Percentiles rank a stretch among this genome's conserved stretches.
Conservation (phyloP, 2,797 vertebrate species). For the Sternarchorhynchus goeldii region DNA sequence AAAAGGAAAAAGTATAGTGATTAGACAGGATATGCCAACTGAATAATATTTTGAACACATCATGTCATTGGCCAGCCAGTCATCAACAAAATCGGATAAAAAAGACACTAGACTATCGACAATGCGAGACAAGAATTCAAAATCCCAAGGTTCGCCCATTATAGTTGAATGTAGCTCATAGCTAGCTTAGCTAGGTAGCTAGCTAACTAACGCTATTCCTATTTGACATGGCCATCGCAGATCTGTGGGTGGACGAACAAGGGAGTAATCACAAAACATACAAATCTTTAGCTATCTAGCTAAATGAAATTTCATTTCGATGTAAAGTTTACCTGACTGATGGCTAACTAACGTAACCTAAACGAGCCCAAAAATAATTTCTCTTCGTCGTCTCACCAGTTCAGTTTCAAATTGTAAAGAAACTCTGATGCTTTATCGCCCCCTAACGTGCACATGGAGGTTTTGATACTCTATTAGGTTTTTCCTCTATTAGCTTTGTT, state of each 20-base stretch:
- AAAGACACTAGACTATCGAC: slow-evolving; percentile 80
- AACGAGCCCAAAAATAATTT: no score
- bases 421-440: neutral
- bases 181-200: no score
- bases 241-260: neutral
- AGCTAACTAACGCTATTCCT: no score
- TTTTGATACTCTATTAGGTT: no score
- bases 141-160: slow-evolving; percentile 81
- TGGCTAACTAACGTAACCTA: no score
- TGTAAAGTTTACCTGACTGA: no score
- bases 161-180: neutral
- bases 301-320: neutral
- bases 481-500: no score
- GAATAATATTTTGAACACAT: slow-evolving; percentile 87
- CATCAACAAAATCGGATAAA: slow-evolving; percentile 87
- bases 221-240: no score
- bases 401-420: neutral
- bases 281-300: neutral
- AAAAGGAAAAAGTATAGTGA: slow-evolving; percentile 91
- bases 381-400: neutral
- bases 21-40: slow-evolving; percentile 88
- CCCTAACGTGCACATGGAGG: neutral
- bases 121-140: slow-evolving; percentile 79
- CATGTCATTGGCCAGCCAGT: slow-evolving; percentile 93
- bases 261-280: neutral